These are phyloP conservation scores for Temnothorax ravouxi DNA, from an alignment of 2,888 invertebrate genomes.

Conservation along the genomic window DNA sequence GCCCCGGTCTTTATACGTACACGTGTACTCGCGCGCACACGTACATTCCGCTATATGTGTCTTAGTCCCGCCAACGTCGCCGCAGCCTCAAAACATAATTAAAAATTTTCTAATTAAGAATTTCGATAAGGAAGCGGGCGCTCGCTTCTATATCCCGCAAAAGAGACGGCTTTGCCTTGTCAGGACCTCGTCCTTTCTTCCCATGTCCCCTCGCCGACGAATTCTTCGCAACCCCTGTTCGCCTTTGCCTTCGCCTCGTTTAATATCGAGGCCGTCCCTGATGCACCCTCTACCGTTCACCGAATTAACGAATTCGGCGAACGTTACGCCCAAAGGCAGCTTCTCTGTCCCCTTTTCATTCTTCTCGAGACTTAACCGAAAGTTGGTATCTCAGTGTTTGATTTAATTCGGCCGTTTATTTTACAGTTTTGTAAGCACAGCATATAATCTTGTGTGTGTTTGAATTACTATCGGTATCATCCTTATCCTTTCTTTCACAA, in stretches of 20 bases:
- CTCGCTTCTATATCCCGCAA: constrained; percentile 55
- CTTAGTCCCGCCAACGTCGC: constrained; percentile 11
- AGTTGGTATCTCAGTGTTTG: constrained; percentile 12
- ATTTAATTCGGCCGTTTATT: background rate
- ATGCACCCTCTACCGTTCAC: constrained; percentile 63
- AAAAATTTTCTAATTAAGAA: constrained; percentile 87
- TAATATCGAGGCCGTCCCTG: constrained; percentile 59
- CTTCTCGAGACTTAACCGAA: background rate
- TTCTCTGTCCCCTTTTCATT: background rate
- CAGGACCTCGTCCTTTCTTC: constrained; percentile 54
- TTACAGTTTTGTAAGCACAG: background rate
- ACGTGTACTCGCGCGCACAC: background rate
- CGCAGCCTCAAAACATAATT: constrained; percentile 85
- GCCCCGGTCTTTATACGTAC: constrained; percentile 9
- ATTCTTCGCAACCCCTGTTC: constrained; percentile 57
- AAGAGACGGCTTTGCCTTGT: constrained; percentile 64
- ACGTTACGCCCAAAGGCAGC: constrained; percentile 24
- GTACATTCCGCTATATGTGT: constrained; percentile 10
- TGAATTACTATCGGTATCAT: background rate
- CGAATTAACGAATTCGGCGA: constrained; percentile 67
- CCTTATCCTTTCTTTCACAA: background rate
- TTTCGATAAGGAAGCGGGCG: constrained; percentile 83
- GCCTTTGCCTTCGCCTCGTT: constrained; percentile 49
- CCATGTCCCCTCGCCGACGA: constrained; percentile 25
- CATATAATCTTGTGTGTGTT: background rate